phyloP scores from a whole-genome alignment of 2,888 invertebrate species.

The Neria commutata region DNA sequence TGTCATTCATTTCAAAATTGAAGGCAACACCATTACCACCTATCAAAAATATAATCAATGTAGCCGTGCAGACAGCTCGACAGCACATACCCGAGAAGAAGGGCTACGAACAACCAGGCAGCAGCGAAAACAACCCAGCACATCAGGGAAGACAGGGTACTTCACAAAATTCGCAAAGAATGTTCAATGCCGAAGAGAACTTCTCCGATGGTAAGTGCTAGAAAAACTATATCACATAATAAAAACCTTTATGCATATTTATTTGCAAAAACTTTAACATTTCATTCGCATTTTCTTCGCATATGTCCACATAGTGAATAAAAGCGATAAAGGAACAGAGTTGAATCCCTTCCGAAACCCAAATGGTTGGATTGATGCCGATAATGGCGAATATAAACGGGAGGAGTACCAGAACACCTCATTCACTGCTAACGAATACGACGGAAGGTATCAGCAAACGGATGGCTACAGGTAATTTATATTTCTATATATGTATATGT shows the following conservation, averaged over 20 bases:
- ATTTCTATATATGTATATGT: no score
- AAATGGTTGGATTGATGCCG: constrained; percentile 49
- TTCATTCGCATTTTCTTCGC: no score
- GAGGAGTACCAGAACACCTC: constrained; percentile 59
- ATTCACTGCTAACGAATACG: constrained; percentile 57
- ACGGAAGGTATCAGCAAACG: constrained; percentile 59
- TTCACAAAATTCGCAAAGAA: constrained; percentile 40
- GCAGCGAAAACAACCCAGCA: no score
- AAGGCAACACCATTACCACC: constrained; percentile 77
- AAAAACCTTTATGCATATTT: background rate
- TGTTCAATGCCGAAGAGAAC: constrained; percentile 20
- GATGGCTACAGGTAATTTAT: constrained; percentile 60
- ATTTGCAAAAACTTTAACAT: constrained; percentile 3
- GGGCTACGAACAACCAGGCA: constrained; percentile 60
- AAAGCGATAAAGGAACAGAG: constrained; percentile 51
- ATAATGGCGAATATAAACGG: constrained; percentile 44
- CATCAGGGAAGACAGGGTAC: constrained; percentile 23
- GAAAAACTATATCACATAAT: background rate
- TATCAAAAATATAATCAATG: constrained; percentile 77
- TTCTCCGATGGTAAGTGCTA: constrained; percentile 13
- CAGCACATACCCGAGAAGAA: constrained; percentile 75
- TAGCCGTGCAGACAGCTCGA: constrained; percentile 81
- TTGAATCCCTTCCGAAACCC: constrained; percentile 61
- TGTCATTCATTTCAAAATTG: constrained; percentile 67
- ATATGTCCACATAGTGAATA: no score